Conservation (phyloP, 2,888 invertebrate genomes). For the Stenichneumon culpator region DNA sequence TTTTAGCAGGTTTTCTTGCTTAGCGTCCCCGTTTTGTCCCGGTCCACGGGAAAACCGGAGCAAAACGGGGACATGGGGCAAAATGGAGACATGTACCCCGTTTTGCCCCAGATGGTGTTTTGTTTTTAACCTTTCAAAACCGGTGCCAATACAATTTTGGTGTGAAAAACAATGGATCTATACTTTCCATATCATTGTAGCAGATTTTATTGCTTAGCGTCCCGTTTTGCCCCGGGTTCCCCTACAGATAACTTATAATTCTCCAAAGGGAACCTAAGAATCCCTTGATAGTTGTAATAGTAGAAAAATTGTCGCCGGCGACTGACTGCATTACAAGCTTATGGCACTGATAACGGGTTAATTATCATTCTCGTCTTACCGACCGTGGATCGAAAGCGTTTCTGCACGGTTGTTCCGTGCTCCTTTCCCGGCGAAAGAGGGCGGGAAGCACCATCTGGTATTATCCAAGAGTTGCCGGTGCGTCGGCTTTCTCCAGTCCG, state of each 20-base stretch:
- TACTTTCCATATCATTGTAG: no score
- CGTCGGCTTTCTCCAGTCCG: slow-evolving; percentile 55
- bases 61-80: no score
- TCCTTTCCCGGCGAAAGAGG: slow-evolving; percentile 33
- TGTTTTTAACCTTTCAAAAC: no score
- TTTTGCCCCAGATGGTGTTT: no score
- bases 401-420: slow-evolving; percentile 41
- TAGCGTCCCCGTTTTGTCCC: no score
- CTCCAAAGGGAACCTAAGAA: background rate
- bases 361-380: slow-evolving; percentile 54
- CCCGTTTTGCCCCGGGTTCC: no score
- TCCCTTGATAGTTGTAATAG: background rate
- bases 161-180: no score
- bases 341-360: background rate
- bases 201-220: no score
- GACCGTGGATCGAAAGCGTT: slow-evolving; percentile 64
- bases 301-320: background rate
- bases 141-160: no score
- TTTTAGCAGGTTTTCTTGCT: no score
- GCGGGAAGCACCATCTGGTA: slow-evolving; percentile 70
- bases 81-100: no score
- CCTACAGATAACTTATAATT: background rate
- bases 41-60: no score
- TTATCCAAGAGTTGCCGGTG: slow-evolving; percentile 70
- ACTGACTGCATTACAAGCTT: background rate